Percentiles rank a stretch among this genome's conserved stretches.
phyloP scores from a whole-genome alignment of 2,797 vertebrate genomes.

The Megalops cyprinoides region DNA sequence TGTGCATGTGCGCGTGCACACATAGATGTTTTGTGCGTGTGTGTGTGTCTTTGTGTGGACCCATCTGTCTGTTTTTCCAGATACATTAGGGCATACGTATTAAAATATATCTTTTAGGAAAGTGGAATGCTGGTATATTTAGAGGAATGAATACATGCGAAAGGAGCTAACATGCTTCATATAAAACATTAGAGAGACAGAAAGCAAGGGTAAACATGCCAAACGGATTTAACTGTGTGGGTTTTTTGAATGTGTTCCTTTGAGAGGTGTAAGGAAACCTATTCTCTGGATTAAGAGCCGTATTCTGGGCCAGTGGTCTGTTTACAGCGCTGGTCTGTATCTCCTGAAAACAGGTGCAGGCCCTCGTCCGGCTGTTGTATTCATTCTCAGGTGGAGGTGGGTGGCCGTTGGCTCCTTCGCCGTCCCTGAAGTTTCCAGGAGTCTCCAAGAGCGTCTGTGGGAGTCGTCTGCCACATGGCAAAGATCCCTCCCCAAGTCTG shows the following conservation, averaged over 20 bases:
- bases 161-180: background rate
- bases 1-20: background rate
- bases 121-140: background rate
- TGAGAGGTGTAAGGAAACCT: slow-evolving; percentile 69
- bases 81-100: background rate
- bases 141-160: too few species aligned
- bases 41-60: background rate
- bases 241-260: slow-evolving; percentile 64
- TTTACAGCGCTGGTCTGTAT: slow-evolving; percentile 70
- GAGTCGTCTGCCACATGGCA: slow-evolving; percentile 80
- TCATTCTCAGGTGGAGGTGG: slow-evolving; percentile 77
- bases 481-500: slow-evolving; percentile 78
- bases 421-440: slow-evolving; percentile 77
- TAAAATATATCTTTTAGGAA: background rate
- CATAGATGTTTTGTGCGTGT: background rate
- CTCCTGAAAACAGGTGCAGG: slow-evolving; percentile 80
- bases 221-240: slow-evolving; percentile 43
- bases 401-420: slow-evolving; percentile 71
- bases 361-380: slow-evolving; percentile 70
- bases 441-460: slow-evolving; percentile 76
- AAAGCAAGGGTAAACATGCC: background rate
- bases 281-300: slow-evolving; percentile 68
- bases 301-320: slow-evolving; percentile 54
- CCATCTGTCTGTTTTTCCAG: background rate
- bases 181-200: background rate